Evolutionary conservation across 2,113 vertebrate genomes (phyloP).

Genomic region (Ascaphus truei): DNA sequence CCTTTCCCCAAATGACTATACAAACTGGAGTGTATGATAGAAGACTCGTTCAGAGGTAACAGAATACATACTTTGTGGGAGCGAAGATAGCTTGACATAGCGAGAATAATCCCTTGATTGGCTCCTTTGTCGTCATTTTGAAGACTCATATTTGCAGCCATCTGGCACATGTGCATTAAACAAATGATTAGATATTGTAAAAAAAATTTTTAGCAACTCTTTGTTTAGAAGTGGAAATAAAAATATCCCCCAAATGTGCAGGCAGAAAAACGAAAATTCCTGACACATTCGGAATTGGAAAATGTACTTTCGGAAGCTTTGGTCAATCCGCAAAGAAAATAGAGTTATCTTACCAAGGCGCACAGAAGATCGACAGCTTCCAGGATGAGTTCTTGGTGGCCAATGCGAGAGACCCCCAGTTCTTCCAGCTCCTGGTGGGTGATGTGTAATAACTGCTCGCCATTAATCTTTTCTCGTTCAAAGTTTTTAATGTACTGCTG

Average conservation of each 20-base stretch:
- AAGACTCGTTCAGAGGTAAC: not conserved
- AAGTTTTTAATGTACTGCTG: constrained; percentile 89
- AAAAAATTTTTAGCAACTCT: not conserved
- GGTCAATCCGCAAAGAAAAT: not conserved
- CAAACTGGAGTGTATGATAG: not conserved
- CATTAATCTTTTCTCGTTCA: constrained; percentile 83
- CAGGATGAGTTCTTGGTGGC: constrained; percentile 87
- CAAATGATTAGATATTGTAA: not conserved
- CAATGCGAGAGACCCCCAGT: constrained; percentile 78
- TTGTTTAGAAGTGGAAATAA: too few relatives aligned
- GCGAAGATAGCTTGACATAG: constrained; percentile 1
- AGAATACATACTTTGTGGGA: not conserved
- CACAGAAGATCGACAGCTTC: constrained; percentile 84
- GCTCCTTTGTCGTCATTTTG: constrained; percentile 41
- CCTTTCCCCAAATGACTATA: not conserved
- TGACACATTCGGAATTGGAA: too few relatives aligned
- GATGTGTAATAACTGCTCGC: constrained; percentile 83
- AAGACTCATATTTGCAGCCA: constrained; percentile 43
- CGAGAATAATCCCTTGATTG: constrained; percentile 7
- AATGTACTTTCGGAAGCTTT: not conserved
- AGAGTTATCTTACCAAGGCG: constrained; percentile 68
- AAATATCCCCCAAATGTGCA: too few relatives aligned
- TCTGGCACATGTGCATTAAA: constrained; percentile 36
- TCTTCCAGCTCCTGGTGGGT: constrained; percentile 86
- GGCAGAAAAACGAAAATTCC: not conserved